Evolutionary conservation across 2,888 invertebrate species (phyloP).

Genomic region (Diploptera punctata): DNA sequence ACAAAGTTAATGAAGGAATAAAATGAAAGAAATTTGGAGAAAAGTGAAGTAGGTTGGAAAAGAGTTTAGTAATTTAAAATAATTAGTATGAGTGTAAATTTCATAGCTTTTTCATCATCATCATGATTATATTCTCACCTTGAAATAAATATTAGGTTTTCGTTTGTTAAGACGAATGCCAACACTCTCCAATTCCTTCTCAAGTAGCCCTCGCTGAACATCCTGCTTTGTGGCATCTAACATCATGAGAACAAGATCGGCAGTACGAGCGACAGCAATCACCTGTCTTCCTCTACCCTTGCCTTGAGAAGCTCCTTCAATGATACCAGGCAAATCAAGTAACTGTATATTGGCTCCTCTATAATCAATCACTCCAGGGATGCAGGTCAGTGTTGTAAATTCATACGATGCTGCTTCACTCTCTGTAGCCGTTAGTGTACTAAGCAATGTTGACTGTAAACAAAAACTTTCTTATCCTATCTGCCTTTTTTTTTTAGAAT

Average conservation of each 20-base stretch:
- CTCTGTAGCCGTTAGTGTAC: conserved; percentile 94
- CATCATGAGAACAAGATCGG: conserved; percentile 99
- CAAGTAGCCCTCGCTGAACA: conserved; percentile 89
- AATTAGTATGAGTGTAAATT: not conserved
- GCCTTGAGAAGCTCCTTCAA: conserved; percentile 97
- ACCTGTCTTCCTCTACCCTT: conserved; percentile 94
- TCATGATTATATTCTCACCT: conserved; percentile 62
- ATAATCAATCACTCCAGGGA: conserved; percentile 98
- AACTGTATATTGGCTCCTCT: conserved; percentile 98
- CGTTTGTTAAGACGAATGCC: conserved; percentile 95
- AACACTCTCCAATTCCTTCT: conserved; percentile 95
- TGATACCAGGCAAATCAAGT: conserved; percentile 98
- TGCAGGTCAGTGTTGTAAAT: conserved; percentile 98
- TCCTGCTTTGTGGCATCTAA: conserved; percentile 98
- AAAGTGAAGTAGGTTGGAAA: too few relatives aligned
- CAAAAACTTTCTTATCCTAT: too few relatives aligned
- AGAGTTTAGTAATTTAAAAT: too few relatives aligned
- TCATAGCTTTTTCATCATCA: not conserved
- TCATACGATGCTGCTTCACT: conserved; percentile 98
- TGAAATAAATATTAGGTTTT: conserved; percentile 98
- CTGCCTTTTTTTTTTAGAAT: too few relatives aligned
- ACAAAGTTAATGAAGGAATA: too few relatives aligned
- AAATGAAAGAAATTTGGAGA: too few relatives aligned
- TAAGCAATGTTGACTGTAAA: conserved; percentile 88
- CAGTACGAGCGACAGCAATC: conserved; percentile 98